Evolutionary conservation across 1,140 invertebrate genomes (phyloP).

Genomic region (Drosophila grimshawi): DNA sequence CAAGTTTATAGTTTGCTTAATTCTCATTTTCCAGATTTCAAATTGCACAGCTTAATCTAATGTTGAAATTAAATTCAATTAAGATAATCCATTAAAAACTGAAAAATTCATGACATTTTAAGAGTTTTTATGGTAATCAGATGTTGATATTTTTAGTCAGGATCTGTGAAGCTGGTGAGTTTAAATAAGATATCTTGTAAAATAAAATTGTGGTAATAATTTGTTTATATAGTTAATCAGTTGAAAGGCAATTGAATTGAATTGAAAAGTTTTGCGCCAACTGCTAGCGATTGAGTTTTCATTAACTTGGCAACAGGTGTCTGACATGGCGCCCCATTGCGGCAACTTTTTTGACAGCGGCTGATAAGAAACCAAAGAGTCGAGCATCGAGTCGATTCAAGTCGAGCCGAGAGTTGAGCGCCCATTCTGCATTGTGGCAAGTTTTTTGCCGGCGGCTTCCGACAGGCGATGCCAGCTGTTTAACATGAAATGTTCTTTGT

Average conservation of each 20-base stretch:
- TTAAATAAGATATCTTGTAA: too few species aligned
- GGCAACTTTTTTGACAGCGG: constrained; percentile 41
- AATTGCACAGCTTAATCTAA: too few species aligned
- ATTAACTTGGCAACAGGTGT: constrained; percentile 54
- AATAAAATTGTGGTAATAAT: background rate
- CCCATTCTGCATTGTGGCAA: constrained; percentile 58
- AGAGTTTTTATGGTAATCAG: background rate
- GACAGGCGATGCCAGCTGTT: constrained; percentile 70
- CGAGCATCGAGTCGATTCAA: constrained; percentile 18
- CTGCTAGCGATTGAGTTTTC: constrained; percentile 41
- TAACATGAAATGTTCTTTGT: constrained; percentile 80
- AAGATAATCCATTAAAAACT: too few species aligned
- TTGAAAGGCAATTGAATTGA: constrained; percentile 11
- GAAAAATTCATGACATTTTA: too few species aligned
- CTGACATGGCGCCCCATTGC: constrained; percentile 12
- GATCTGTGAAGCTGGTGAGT: too few species aligned
- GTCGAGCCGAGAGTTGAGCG: constrained; percentile 6
- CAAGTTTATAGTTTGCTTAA: too few species aligned
- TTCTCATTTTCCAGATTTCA: too few species aligned
- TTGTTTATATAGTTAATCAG: background rate
- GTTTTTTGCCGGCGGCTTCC: constrained; percentile 75
- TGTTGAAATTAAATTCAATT: too few species aligned
- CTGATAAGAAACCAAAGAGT: constrained; percentile 39
- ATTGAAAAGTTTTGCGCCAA: constrained; percentile 47
- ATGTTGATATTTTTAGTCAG: background rate